Base-by-base conservation (phyloP, 2,888 invertebrate genomes). In the Drosophila infuscata region DNA sequence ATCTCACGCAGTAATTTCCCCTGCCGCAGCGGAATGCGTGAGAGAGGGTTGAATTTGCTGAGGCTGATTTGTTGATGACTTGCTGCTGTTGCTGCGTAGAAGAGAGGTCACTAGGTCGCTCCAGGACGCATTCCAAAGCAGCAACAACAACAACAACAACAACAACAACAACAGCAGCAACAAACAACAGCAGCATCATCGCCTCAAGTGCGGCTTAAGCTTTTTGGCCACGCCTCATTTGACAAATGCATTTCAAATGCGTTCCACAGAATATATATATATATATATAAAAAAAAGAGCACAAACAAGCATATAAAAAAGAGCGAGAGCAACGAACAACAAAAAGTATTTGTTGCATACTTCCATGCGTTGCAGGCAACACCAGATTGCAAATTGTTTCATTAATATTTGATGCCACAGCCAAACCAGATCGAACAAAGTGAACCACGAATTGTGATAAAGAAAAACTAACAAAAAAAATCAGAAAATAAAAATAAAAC, bases 91-190 rank as follows among this genome's bases (percentile, higher is more conserved):
- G 62, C 58, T 70, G 76, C 59, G 64, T 59, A 32, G 64, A 71
- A 78, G 80, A 81, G 91, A 93, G 92, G 93, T 93, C 92, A 93
- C 91, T 93, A 93, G 93, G 93, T 93, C 93, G 92, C 92, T 91
- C 92, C 92, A 90, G 92, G 92, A 83, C 83, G 79, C 81, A 81
- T 85, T 82, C 77, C 70, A 80, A 73, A 66, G 62, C 63, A 76
- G 56, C 61, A 68, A 29, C 77, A 72, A 65, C 58, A 61, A 46
- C 62, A 75, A 15, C 61, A 56, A 36, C n/a, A 56, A 29, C n/a
- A n/a, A n/a, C n/a, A n/a, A n/a, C n/a, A 15, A 49, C 17, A 54
- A 36, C 63, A 59, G 4, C 30, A 63, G 33, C 49, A 62, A n/a
- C 52, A 48, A 15, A 49, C 17, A 54, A 36, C 63, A 59, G 4